Evolutionary conservation across 2,797 vertebrate species (phyloP), one percentile per base, ranked within the genome.

Genomic region (Argentina silus): DNA sequence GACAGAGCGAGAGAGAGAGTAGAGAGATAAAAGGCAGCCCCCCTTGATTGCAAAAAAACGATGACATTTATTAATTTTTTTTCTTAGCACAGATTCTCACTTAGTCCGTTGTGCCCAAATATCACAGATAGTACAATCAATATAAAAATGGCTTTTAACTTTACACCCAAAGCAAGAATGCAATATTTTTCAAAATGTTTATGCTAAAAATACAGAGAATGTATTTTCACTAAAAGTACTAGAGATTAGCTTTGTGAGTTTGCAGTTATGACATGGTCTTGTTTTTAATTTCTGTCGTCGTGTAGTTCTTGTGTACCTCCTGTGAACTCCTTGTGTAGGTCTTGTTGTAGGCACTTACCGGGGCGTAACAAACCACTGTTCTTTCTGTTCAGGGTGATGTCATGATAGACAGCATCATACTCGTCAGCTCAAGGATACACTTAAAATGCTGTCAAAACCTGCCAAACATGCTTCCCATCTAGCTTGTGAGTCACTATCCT

Each of bases 131-230:
- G 87, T 93, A 93, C 93, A 93, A 90, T 92, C 91, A 92, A 91
- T 94, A 94, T 93, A 94, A 94, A 94, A 94, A 94, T 94, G 92
- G 93, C 93, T 94, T 94, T 92, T 89, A 88, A 93, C 92, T 93
- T 91, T 90, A 94, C 93, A 94, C 90, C 90, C 92, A 94, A 94
- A 94, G 93, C 93, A 93, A 93, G 89, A 92, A 91, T 86, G 74
- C 93, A 93, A 93, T 90, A 88, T 89, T 85, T 89, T 71, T 69
- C 43, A n/a, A 62, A 43, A 42, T 62, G 78, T 86, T 92, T 92
- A 92, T 93, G 92, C 91, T 93, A 90, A 93, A 94, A 94, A 93
- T 93, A 93, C 92, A 91, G 90, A 88, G 86, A 90, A 89, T 88
- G 87, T 88, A 91, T 92, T 91, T 91, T 79, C 90, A 92, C 89